phyloP scores from a whole-genome alignment of 2,113 vertebrate genomes.

The Cromileptes altivelis region DNA sequence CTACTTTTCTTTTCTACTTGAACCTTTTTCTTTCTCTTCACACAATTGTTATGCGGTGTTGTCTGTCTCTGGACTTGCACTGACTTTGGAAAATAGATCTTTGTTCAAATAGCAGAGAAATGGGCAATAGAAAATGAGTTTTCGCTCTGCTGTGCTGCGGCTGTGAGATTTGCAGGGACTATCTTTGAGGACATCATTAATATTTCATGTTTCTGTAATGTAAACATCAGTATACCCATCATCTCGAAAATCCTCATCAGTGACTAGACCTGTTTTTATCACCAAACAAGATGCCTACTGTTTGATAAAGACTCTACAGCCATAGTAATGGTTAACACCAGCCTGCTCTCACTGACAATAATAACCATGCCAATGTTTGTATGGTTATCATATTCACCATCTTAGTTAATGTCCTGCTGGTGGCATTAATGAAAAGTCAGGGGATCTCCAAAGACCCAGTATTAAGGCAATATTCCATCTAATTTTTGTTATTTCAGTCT shows the following conservation, averaged over 20 bases:
- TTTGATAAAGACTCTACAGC: neutral
- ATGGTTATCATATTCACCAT: neutral
- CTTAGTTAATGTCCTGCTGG: neutral
- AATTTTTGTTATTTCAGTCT: neutral
- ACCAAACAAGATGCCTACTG: neutral
- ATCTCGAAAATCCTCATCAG: neutral
- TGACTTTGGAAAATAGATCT: slow-evolving; percentile 2
- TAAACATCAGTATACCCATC: slow-evolving; percentile 5
- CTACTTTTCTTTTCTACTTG: neutral
- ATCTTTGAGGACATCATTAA: slow-evolving; percentile 24
- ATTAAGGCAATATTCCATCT: neutral
- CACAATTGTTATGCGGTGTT: neutral
- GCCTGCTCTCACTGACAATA: neutral
- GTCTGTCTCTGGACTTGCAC: neutral
- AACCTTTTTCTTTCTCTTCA: neutral
- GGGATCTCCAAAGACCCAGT: neutral
- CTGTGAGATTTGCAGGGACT: slow-evolving; percentile 1
- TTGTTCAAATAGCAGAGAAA: slow-evolving; percentile 29
- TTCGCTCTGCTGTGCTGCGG: slow-evolving; percentile 8
- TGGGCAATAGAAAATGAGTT: slow-evolving; percentile 18
- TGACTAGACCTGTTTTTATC: neutral
- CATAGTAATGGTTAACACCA: neutral
- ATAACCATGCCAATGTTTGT: neutral
- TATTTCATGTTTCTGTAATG: slow-evolving; percentile 42
- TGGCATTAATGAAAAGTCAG: neutral